Percentiles rank a stretch among this genome's conserved stretches.
Evolutionary conservation across 2,888 invertebrate species (phyloP).

Genomic region (Serrognathus titanus): DNA sequence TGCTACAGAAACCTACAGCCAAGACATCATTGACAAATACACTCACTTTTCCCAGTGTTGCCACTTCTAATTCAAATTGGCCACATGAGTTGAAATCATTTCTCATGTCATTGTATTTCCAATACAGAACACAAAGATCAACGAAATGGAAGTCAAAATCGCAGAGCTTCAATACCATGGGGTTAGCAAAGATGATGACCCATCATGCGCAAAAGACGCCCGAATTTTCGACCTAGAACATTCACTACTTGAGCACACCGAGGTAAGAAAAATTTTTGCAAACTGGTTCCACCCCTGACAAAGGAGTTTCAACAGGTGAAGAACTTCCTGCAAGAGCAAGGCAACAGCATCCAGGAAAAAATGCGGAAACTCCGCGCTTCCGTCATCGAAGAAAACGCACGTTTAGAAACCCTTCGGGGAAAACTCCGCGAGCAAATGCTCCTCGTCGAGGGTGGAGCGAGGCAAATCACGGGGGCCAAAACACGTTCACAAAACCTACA

Average conservation of each 20-base stretch:
- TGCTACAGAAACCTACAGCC: too few relatives aligned
- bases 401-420: slow-evolving; percentile 40
- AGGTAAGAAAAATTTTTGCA: slow-evolving; percentile 27
- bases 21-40: too few relatives aligned
- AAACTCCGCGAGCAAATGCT: slow-evolving; percentile 56
- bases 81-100: too few relatives aligned
- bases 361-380: slow-evolving; percentile 53
- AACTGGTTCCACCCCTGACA: neutral
- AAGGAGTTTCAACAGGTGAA: slow-evolving; percentile 33
- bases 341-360: slow-evolving; percentile 56
- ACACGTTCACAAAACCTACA: slow-evolving; percentile 55
- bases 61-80: too few relatives aligned
- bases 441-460: slow-evolving; percentile 58
- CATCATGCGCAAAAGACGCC: slow-evolving; percentile 38
- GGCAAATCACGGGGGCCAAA: slow-evolving; percentile 50
- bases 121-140: slow-evolving; percentile 7
- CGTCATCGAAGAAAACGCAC: slow-evolving; percentile 47
- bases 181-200: slow-evolving; percentile 30
- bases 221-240: slow-evolving; percentile 51
- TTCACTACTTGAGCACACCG: slow-evolving; percentile 45
- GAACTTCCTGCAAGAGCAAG: slow-evolving; percentile 52
- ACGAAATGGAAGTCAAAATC: slow-evolving; percentile 48
- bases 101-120: too few relatives aligned
- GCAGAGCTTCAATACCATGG: slow-evolving; percentile 42
- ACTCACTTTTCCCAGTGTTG: too few relatives aligned